These are phyloP conservation scores for Amaurobius ferox DNA, from an alignment of 2,888 invertebrate genomes.

Conservation along the genomic window DNA sequence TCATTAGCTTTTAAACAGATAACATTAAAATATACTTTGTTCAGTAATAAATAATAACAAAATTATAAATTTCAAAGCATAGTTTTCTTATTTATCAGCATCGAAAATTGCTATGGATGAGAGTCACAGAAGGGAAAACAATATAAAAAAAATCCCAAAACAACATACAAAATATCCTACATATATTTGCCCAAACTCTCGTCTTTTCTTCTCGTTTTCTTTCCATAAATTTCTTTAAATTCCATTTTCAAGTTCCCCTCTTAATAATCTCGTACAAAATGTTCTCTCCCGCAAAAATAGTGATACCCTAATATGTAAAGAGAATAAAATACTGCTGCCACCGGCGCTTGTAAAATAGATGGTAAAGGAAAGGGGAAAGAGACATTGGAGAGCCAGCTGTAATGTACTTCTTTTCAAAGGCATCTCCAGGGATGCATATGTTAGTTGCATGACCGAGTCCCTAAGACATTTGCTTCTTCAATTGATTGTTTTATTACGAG, in stretches of 20 bases:
- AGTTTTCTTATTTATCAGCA: no score
- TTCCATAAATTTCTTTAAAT: slow-evolving; percentile 55
- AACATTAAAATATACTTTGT: no score
- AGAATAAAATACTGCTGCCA: slow-evolving; percentile 58
- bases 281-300: not conserved
- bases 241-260: slow-evolving; percentile 33
- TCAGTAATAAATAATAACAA: no score
- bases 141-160: no score
- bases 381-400: slow-evolving; percentile 44
- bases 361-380: slow-evolving; percentile 59
- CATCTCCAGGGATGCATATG: slow-evolving; percentile 57
- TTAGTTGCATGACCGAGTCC: slow-evolving; percentile 29
- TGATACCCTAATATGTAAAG: slow-evolving; percentile 37
- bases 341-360: slow-evolving; percentile 51
- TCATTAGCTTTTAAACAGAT: no score
- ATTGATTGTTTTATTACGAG: not conserved
- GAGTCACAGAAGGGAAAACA: no score
- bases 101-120: no score
- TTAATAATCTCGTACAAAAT: not conserved
- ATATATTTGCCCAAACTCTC: no score
- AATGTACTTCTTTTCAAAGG: slow-evolving; percentile 49
- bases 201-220: slow-evolving; percentile 36
- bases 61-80: no score
- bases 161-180: no score
- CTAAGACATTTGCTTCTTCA: slow-evolving; percentile 48